Percentiles rank a stretch among this genome's conserved stretches.
Conservation (phyloP, 92 coral and sea anemone genomes). For the Plumapathes pennacea region DNA sequence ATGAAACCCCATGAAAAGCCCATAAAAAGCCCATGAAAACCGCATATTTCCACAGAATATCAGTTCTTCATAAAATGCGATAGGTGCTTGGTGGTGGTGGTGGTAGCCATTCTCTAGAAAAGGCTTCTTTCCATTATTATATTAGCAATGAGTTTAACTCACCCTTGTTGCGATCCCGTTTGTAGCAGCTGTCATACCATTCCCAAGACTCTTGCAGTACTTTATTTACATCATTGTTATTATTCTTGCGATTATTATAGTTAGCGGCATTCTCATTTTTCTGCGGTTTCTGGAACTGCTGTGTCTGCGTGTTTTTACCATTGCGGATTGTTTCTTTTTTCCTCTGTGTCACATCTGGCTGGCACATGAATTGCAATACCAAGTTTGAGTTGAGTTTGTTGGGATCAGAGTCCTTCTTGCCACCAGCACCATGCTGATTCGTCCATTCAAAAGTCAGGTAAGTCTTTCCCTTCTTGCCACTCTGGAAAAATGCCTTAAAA, state of each 20-base stretch:
- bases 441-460: conserved; percentile 94
- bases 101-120: no score
- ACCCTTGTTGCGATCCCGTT: conserved; percentile 84
- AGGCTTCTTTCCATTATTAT: not conserved
- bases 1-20: no score
- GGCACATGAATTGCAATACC: conserved; percentile 92
- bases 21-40: no score
- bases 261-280: conserved; percentile 39
- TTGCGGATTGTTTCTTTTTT: conserved; percentile 59
- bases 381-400: conserved; percentile 89
- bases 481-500: conserved; percentile 70
- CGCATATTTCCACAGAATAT: no score
- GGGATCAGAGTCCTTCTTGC: conserved; percentile 82
- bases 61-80: no score
- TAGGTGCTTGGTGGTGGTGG: no score
- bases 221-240: conserved; percentile 38
- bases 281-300: conserved; percentile 37
- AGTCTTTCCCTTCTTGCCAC: conserved; percentile 73
- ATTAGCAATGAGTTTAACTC: not conserved
- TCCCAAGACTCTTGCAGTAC: conserved; percentile 91
- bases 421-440: conserved; percentile 98
- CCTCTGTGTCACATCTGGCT: conserved; percentile 36
- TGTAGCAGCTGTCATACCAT: conserved; percentile 90
- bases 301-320: conserved; percentile 81
- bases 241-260: conserved; percentile 53